Evolutionary conservation across 2,113 vertebrate genomes (phyloP), one percentile per base, ranked within the genome.

Genomic region (Lepus europaeus): DNA sequence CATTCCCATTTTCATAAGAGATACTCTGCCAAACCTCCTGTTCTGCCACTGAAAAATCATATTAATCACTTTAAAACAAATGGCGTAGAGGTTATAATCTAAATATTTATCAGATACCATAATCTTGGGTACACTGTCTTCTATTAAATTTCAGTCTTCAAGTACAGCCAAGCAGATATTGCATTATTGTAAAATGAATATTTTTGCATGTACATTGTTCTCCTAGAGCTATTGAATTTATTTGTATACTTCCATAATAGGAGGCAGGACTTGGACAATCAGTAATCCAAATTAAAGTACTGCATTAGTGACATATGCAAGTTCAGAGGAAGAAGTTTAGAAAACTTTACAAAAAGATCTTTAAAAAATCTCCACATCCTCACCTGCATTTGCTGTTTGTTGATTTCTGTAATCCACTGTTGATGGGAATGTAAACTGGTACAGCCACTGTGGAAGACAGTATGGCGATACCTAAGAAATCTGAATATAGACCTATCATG

Each of bases 201-300:
- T 61, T 23, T 66, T 56, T 81, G 51, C 39, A 25, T 53, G 12
- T 61, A 51, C 20, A 61, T 1, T 82, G 22, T 74, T 81, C 51
- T 74, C 5, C 3, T 33, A 79, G 2, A 78, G 4, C 14, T 61
- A 9, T 79, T 66, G 0, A 72, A 61, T 73, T 17, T 4, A 78
- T 61, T 2, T 68, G 17, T 11, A 14, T 76, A 73, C 72, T 89
- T 4, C 1, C 56, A 36, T 73, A 69, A 11, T 70, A 31, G 1
- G 23, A 89, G 8, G 3, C 0, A 51, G 11, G 7, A 64, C 17
- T 25, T 33, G 51, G 3, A 12, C 3, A 39, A 22, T 10, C 3
- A 33, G 23, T 61, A 68, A 82, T 33, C 68, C 0, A 70, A 85
- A 9, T 14, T 61, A 64, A 11, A 23, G 3, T 2, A 61, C 23